Conservation (phyloP, 2,797 vertebrate species). For the Hydrophis major region DNA sequence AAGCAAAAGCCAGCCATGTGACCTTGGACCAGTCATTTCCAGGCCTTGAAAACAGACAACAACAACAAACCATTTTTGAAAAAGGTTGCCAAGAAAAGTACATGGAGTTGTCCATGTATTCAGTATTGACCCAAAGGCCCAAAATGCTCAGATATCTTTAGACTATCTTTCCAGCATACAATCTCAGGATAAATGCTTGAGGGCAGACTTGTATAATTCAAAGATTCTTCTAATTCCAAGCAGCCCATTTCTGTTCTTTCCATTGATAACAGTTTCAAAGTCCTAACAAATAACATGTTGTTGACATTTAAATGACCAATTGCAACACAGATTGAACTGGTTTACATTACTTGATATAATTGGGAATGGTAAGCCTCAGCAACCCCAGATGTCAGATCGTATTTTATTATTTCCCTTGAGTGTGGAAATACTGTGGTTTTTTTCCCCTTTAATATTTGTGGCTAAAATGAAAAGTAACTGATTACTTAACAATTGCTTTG, state of each 20-base stretch:
- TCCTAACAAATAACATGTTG: neutral
- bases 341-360: neutral
- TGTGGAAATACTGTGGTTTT: constrained; percentile 42
- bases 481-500: constrained; percentile 31
- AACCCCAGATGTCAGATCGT: neutral
- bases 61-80: neutral
- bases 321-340: neutral
- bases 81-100: neutral
- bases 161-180: neutral
- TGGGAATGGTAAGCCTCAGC: constrained; percentile 30
- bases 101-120: neutral
- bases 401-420: constrained; percentile 27
- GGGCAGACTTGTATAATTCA: neutral
- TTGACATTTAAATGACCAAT: neutral
- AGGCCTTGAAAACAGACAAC: neutral
- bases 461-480: constrained; percentile 47
- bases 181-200: neutral
- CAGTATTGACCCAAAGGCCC: neutral
- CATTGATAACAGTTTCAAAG: neutral
- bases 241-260: neutral
- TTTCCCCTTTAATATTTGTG: constrained; percentile 38
- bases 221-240: neutral
- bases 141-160: neutral
- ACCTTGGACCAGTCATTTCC: neutral
- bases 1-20: neutral